Evolutionary conservation across 1,140 invertebrate genomes (phyloP).

Genomic region (Drosophila kanapiae): DNA sequence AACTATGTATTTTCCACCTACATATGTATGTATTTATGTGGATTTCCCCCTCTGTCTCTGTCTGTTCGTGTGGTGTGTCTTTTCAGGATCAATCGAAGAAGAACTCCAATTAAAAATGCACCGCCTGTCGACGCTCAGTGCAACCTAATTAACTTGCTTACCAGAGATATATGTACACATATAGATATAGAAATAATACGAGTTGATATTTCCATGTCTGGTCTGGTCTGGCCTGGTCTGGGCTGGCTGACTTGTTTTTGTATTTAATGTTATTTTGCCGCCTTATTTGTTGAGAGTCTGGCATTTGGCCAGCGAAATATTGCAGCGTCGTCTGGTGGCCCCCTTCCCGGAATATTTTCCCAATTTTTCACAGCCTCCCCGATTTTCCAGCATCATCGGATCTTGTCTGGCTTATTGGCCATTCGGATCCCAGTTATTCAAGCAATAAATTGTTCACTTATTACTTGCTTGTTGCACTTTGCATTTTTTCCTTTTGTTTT

Average conservation of each 20-base stretch:
- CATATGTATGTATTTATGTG: no score
- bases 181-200: constrained; percentile 11
- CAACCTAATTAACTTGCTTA: constrained; percentile 68
- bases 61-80: not conserved
- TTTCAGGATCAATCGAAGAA: constrained; percentile 48
- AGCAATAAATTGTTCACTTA: constrained; percentile 62
- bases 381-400: constrained; percentile 18
- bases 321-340: constrained; percentile 52
- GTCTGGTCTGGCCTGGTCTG: constrained; percentile 10
- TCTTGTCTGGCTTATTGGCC: constrained; percentile 37
- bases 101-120: constrained; percentile 52
- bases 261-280: constrained; percentile 46
- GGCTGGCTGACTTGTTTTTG: not conserved
- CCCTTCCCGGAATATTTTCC: constrained; percentile 9
- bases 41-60: not conserved
- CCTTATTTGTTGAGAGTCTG: constrained; percentile 64
- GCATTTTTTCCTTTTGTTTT: constrained; percentile 51
- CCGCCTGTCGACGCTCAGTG: constrained; percentile 28
- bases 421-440: constrained; percentile 60
- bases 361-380: not conserved
- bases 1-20: not conserved
- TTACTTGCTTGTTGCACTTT: constrained; percentile 44
- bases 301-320: constrained; percentile 60
- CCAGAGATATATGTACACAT: constrained; percentile 6
- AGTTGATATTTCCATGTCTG: constrained; percentile 36